phyloP scores from a whole-genome alignment of 2,113 vertebrate species.

The Spheniscus mendiculus region DNA sequence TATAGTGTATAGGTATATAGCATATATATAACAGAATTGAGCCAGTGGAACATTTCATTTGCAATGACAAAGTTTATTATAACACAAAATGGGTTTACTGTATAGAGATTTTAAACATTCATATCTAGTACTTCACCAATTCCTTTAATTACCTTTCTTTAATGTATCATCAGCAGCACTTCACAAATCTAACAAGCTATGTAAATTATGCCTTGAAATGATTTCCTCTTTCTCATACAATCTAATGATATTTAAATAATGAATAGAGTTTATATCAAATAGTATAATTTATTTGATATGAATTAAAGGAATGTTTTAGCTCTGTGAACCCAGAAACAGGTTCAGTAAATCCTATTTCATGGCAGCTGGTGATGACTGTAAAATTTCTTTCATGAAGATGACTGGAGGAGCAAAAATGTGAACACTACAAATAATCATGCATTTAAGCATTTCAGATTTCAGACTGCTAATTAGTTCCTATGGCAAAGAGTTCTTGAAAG shows the following conservation, averaged over 20 bases:
- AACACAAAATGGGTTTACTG: not conserved
- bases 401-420: slow-evolving; percentile 20
- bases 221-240: slow-evolving; percentile 3
- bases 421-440: slow-evolving; percentile 49
- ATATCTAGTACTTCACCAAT: not conserved
- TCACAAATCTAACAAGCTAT: not conserved
- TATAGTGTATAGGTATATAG: not conserved
- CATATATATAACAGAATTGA: not conserved
- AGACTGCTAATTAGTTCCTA: slow-evolving; percentile 30
- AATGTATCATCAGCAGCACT: slow-evolving; percentile 6
- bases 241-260: slow-evolving; percentile 35
- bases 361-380: not conserved
- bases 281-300: not conserved
- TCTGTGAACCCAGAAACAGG: not conserved
- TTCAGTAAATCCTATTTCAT: slow-evolving; percentile 10
- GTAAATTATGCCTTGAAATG: slow-evolving; percentile 19
- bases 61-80: not conserved
- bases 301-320: not conserved
- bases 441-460: slow-evolving; percentile 44
- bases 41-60: slow-evolving; percentile 30
- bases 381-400: slow-evolving; percentile 35
- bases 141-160: slow-evolving; percentile 19
- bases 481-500: slow-evolving; percentile 22
- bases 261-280: not conserved
- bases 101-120: slow-evolving; percentile 6